Conservation (phyloP, 2,888 invertebrate genomes). For the Cheilosia grossa region DNA sequence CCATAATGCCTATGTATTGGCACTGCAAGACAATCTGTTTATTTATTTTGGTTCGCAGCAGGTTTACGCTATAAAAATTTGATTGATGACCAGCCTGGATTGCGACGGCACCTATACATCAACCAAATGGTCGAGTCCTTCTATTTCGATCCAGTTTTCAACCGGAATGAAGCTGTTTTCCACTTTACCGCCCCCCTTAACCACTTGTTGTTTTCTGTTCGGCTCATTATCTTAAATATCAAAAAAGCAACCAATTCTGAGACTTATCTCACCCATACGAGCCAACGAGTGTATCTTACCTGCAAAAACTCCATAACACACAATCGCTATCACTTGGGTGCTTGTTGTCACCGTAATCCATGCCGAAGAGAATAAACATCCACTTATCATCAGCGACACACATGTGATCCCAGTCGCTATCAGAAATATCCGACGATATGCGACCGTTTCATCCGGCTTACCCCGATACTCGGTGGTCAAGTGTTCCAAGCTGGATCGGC, state of each 20-base stretch:
- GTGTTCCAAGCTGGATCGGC: conserved; percentile 81
- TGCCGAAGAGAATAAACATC: conserved; percentile 82
- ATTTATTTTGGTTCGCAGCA: not conserved
- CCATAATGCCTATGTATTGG: not conserved
- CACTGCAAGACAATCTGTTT: not conserved
- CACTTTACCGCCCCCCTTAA: not conserved
- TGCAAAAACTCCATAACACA: conserved; percentile 82
- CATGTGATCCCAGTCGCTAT: conserved; percentile 81
- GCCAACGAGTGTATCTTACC: conserved; percentile 76
- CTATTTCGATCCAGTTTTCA: conserved; percentile 13
- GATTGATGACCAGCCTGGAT: not conserved
- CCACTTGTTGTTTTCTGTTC: not conserved
- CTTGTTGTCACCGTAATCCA: conserved; percentile 81
- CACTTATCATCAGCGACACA: conserved; percentile 81
- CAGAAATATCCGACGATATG: conserved; percentile 80
- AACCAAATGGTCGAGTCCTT: not conserved
- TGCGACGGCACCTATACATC: not conserved
- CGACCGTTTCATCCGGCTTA: conserved; percentile 78
- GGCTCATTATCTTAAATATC: conserved; percentile 39
- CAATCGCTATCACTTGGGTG: conserved; percentile 81
- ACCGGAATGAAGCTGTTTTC: conserved; percentile 43
- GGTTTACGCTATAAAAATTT: not conserved
- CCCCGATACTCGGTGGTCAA: conserved; percentile 81
- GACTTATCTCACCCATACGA: conserved; percentile 24
- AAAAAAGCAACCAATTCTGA: conserved; percentile 14